Percentiles rank a stretch among this genome's conserved stretches.
These are phyloP conservation scores for Thymelicus lineola DNA, from an alignment of 2,888 invertebrate species.

Conservation along the genomic window DNA sequence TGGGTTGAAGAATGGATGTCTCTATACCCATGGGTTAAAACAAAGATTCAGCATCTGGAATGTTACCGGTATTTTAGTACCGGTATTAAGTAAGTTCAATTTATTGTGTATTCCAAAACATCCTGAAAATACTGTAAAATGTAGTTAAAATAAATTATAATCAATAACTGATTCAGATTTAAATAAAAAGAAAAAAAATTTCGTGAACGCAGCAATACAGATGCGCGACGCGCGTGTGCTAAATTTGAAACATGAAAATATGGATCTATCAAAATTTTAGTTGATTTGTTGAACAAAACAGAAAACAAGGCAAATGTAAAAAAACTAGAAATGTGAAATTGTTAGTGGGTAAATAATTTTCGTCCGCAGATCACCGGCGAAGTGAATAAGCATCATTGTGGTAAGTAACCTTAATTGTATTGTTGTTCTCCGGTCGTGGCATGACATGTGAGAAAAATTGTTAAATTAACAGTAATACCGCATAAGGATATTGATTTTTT, in stretches of 20 bases:
- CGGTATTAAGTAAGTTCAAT: no score
- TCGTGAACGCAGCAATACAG: conserved; percentile 51
- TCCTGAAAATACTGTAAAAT: no score
- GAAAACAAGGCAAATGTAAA: conserved; percentile 51
- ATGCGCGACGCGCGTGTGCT: conserved; percentile 63
- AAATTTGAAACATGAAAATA: conserved; percentile 74
- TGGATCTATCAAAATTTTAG: conserved; percentile 70
- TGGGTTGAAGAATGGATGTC: no score
- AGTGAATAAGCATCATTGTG: conserved; percentile 57
- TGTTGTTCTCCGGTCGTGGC: conserved; percentile 23
- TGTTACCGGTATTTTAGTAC: no score
- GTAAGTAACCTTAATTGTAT: conserved; percentile 62
- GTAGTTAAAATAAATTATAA: no score
- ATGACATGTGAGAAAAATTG: conserved; percentile 51
- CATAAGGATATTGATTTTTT: conserved; percentile 72
- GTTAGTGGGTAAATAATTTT: conserved; percentile 54
- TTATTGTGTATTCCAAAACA: no score
- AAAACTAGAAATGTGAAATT: conserved; percentile 76
- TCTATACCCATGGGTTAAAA: no score
- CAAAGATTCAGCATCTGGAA: no score
- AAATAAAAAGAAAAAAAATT: conserved; percentile 2
- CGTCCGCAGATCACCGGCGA: conserved; percentile 59
- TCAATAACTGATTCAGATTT: not conserved
- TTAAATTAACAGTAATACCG: conserved; percentile 59
- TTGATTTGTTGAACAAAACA: conserved; percentile 54